Evolutionary conservation across 2,888 invertebrate genomes (phyloP).

Genomic region (Oeneis ivallda): DNA sequence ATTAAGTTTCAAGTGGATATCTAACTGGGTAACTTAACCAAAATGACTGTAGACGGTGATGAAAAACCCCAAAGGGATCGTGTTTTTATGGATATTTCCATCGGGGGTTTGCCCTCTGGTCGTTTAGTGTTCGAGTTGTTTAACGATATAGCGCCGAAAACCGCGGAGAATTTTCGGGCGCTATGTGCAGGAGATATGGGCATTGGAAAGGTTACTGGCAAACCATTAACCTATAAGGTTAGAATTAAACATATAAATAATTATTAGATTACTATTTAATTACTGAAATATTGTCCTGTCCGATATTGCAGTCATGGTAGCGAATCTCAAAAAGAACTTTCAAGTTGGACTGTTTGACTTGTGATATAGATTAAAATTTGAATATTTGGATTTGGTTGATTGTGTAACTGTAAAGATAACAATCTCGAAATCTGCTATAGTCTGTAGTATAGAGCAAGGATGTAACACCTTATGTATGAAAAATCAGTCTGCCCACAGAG

Average conservation of each 20-base stretch:
- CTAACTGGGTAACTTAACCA: background rate
- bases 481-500: no score
- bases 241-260: slow-evolving; percentile 37
- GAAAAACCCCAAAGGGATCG: slow-evolving; percentile 83
- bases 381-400: no score
- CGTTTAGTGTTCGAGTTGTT: slow-evolving; percentile 95
- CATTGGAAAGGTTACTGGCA: slow-evolving; percentile 89
- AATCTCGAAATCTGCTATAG: no score
- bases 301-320: no score
- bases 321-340: no score
- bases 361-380: no score
- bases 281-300: no score
- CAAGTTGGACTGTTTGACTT: no score
- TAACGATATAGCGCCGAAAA: slow-evolving; percentile 93
- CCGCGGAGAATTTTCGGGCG: slow-evolving; percentile 95
- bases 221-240: slow-evolving; percentile 94
- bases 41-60: slow-evolving; percentile 76
- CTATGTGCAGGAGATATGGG: slow-evolving; percentile 97
- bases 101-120: slow-evolving; percentile 92
- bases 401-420: no score
- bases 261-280: background rate
- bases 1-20: background rate
- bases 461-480: no score
- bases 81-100: slow-evolving; percentile 96
- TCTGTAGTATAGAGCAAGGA: no score